A percentile compares a stretch with the other conserved stretches of the same genome.
Conservation (phyloP, 2,797 vertebrate genomes). For the Macropus fuliginosus region DNA sequence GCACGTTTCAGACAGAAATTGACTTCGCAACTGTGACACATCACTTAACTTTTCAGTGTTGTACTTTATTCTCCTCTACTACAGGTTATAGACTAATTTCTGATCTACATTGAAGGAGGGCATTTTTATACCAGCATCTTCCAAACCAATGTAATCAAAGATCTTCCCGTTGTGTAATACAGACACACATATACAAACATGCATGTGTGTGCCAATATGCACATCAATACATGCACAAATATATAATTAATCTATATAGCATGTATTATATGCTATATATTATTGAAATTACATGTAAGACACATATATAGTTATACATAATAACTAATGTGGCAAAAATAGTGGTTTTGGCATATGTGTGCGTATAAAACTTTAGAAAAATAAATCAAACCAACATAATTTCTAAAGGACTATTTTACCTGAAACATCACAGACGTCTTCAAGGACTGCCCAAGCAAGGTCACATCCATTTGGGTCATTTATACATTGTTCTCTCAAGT, state of each 20-base stretch:
- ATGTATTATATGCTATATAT: background rate
- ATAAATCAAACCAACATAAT: background rate
- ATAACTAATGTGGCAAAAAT: background rate
- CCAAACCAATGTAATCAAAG: background rate
- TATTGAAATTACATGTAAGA: background rate
- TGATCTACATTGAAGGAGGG: background rate
- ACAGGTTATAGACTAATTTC: background rate
- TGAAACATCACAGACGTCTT: conserved; percentile 84
- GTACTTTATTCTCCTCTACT: background rate
- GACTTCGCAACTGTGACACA: background rate
- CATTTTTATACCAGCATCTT: background rate
- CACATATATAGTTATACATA: background rate
- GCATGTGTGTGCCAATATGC: background rate
- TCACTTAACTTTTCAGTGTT: background rate
- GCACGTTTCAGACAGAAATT: background rate
- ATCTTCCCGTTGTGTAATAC: background rate
- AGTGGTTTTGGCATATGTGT: background rate
- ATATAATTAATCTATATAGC: background rate
- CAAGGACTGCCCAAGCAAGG: conserved; percentile 79
- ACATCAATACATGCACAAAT: background rate
- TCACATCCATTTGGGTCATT: conserved; percentile 84
- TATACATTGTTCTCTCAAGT: conserved; percentile 85
- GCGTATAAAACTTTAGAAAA: background rate
- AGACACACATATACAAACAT: background rate
- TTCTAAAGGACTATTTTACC: conserved; percentile 82